Evolutionary conservation across 1,140 invertebrate genomes (phyloP).

Genomic region (Pseudachorutes palmiensis): DNA sequence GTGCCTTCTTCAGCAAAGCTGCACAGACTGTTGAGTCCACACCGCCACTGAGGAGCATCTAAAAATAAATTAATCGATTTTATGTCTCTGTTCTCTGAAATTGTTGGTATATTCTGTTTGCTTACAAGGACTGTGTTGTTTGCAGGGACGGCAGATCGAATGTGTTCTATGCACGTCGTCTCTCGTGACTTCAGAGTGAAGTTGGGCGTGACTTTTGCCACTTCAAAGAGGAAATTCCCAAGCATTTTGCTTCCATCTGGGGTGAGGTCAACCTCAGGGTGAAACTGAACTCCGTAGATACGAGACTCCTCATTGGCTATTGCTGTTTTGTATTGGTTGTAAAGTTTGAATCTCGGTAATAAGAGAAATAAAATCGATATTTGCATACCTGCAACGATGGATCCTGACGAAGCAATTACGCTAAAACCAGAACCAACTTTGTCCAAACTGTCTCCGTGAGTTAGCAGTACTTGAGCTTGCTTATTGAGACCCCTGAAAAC

Average conservation of each 20-base stretch:
- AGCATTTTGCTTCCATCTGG: conserved; percentile 83
- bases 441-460: conserved; percentile 93
- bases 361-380: too few relatives aligned
- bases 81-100: conserved; percentile 9
- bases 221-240: conserved; percentile 88
- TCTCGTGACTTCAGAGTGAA: conserved; percentile 85
- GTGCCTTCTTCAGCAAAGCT: conserved; percentile 80
- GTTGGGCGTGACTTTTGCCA: conserved; percentile 73
- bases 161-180: conserved; percentile 86
- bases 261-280: conserved; percentile 92
- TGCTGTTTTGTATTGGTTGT: too few relatives aligned
- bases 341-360: too few relatives aligned
- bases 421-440: conserved; percentile 78
- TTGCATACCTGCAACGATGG: conserved; percentile 73
- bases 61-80: conserved; percentile 19
- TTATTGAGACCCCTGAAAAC: conserved; percentile 68
- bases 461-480: conserved; percentile 82
- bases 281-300: conserved; percentile 96
- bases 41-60: conserved; percentile 90
- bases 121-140: conserved; percentile 87
- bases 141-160: conserved; percentile 72
- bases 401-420: conserved; percentile 70
- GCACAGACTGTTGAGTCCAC: conserved; percentile 98
- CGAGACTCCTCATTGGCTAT: conserved; percentile 85
- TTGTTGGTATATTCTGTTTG: too few relatives aligned